These are phyloP conservation scores for Bungarus multicinctus DNA, from an alignment of 2,113 vertebrate species.

Conservation along the genomic window DNA sequence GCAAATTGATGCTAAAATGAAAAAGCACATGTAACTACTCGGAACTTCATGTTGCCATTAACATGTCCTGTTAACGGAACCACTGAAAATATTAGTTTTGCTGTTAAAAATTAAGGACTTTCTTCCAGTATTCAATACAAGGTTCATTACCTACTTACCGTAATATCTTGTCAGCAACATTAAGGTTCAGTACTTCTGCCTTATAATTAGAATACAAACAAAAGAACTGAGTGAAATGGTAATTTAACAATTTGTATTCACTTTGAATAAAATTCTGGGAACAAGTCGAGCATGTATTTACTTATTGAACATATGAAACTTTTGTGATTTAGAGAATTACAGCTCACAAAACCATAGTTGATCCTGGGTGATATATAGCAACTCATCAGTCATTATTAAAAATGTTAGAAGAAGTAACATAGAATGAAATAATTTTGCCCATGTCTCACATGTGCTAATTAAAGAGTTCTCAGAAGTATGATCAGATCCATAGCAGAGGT, in stretches of 20 bases:
- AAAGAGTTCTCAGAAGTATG: not conserved
- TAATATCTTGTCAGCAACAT: not conserved
- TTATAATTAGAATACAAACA: not conserved
- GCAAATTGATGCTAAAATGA: constrained; percentile 30
- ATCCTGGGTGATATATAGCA: not conserved
- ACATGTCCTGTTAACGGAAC: constrained; percentile 17
- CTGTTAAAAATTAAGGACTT: constrained; percentile 39
- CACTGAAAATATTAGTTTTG: constrained; percentile 7
- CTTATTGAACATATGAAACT: not conserved
- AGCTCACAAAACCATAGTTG: not conserved
- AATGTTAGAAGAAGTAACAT: not conserved
- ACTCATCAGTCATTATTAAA: not conserved
- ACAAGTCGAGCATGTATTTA: not conserved
- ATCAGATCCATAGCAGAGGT: too few species aligned
- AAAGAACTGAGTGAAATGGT: not conserved
- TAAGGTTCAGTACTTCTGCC: not conserved
- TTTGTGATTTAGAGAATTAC: not conserved
- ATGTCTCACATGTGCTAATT: not conserved
- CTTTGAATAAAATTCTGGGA: not conserved
- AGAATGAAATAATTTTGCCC: not conserved
- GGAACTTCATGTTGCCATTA: not conserved
- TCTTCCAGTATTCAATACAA: constrained; percentile 26
- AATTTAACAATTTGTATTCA: not conserved
- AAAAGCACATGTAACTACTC: not conserved
- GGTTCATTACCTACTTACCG: constrained; percentile 5